Percentiles rank a stretch among this genome's conserved stretches.
Evolutionary conservation across 1,140 invertebrate species (phyloP).

Genomic region (Macrocentrus cingulum): DNA sequence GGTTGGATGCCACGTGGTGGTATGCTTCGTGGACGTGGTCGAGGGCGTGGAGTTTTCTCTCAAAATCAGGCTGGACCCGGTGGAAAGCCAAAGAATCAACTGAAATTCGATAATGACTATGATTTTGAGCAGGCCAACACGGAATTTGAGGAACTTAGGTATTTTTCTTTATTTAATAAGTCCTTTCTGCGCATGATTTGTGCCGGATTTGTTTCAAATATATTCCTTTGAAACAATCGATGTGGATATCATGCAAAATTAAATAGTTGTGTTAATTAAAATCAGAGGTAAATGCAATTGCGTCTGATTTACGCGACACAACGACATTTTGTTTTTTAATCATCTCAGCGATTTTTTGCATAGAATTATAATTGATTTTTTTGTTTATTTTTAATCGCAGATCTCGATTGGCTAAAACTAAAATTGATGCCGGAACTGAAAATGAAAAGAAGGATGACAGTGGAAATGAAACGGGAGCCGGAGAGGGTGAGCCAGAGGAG

Average conservation of each 20-base stretch:
- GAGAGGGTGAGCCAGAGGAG: slow-evolving; percentile 76
- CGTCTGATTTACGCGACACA: slow-evolving; percentile 40
- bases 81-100: slow-evolving; percentile 65
- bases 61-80: slow-evolving; percentile 41
- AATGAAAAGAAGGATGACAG: slow-evolving; percentile 83
- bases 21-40: slow-evolving; percentile 49
- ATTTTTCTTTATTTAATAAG: slow-evolving; percentile 25
- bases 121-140: slow-evolving; percentile 98
- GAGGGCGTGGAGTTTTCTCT: slow-evolving; percentile 46
- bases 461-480: slow-evolving; percentile 79
- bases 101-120: slow-evolving; percentile 95
- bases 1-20: slow-evolving; percentile 52
- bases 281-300: slow-evolving; percentile 13
- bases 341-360: neutral
- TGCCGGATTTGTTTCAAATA: slow-evolving; percentile 44
- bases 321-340: slow-evolving; percentile 31
- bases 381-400: slow-evolving; percentile 33
- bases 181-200: slow-evolving; percentile 34
- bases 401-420: slow-evolving; percentile 80
- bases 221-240: slow-evolving; percentile 36
- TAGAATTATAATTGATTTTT: slow-evolving; percentile 10
- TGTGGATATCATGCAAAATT: slow-evolving; percentile 46
- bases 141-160: slow-evolving; percentile 90
- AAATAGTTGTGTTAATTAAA: slow-evolving; percentile 40
- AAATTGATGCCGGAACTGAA: slow-evolving; percentile 69